Evolutionary conservation across 1,140 invertebrate genomes (phyloP).

Genomic region (Lutraria rhynchaena): DNA sequence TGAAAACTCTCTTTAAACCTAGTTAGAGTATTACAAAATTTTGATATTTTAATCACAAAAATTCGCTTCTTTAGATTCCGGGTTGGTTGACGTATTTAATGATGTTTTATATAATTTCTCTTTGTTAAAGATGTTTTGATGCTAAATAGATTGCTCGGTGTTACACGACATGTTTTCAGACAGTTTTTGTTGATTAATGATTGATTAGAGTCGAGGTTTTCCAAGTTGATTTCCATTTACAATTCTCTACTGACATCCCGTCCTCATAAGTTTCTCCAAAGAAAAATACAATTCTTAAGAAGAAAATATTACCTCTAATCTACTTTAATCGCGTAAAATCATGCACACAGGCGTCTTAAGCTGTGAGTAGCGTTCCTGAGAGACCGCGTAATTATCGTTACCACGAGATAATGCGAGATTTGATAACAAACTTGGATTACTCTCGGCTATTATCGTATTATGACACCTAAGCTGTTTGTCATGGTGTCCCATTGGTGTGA

Average conservation of each 20-base stretch:
- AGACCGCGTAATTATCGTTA: conserved; percentile 52
- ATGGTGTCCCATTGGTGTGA: conserved; percentile 13
- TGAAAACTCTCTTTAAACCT: too few species aligned
- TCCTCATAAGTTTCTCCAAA: conserved; percentile 17
- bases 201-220: conserved; percentile 27
- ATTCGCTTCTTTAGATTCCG: too few species aligned
- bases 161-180: not conserved
- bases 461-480: conserved; percentile 53
- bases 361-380: conserved; percentile 38
- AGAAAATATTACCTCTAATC: conserved; percentile 55
- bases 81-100: too few species aligned
- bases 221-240: conserved; percentile 4
- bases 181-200: conserved; percentile 45
- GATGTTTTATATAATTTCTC: not conserved
- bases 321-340: conserved; percentile 58
- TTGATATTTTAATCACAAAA: too few species aligned
- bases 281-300: conserved; percentile 50
- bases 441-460: conserved; percentile 56
- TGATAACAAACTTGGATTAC: conserved; percentile 58
- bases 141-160: not conserved
- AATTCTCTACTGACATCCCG: not conserved
- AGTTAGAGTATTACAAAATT: too few species aligned
- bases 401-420: conserved; percentile 59
- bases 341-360: conserved; percentile 31
- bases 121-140: not conserved